phyloP scores from a whole-genome alignment of 2,113 vertebrate genomes.

The Artemisiospiza belli region DNA sequence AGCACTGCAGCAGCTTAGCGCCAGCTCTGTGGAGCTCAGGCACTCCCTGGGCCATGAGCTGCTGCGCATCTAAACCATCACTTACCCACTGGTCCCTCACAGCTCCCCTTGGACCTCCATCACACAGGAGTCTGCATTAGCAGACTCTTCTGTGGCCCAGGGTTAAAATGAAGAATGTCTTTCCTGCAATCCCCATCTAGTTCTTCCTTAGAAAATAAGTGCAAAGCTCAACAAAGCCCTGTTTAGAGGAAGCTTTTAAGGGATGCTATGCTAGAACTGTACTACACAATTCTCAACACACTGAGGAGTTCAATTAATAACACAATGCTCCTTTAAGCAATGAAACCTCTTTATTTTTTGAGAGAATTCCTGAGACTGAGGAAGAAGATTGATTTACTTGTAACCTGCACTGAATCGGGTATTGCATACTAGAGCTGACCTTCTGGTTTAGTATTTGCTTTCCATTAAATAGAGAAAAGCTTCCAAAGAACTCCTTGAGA shows the following conservation, averaged over 20 bases:
- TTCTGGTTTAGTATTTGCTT: not conserved
- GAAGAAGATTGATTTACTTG: not conserved
- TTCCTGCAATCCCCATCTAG: not conserved
- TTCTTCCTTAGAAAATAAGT: not conserved
- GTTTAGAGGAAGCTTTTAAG: not conserved
- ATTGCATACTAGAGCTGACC: not conserved
- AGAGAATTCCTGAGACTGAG: not conserved
- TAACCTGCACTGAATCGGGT: not conserved
- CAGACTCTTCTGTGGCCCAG: not conserved
- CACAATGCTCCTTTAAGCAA: not conserved
- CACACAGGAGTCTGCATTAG: not conserved
- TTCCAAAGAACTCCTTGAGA: not conserved
- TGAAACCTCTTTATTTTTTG: not conserved
- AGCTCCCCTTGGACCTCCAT: not conserved
- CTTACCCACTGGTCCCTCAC: not conserved
- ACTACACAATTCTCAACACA: not conserved
- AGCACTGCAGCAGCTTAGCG: not conserved
- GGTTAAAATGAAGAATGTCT: not conserved
- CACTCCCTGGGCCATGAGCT: rapidly evolving
- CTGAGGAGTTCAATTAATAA: not conserved
- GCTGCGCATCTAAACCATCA: not conserved
- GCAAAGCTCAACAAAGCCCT: not conserved
- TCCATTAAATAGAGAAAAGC: not conserved
- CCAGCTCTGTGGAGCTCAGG: not conserved
- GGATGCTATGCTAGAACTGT: not conserved